Evolutionary conservation across 2,888 invertebrate species (phyloP).

Genomic region (Romanomermis culicivorax): DNA sequence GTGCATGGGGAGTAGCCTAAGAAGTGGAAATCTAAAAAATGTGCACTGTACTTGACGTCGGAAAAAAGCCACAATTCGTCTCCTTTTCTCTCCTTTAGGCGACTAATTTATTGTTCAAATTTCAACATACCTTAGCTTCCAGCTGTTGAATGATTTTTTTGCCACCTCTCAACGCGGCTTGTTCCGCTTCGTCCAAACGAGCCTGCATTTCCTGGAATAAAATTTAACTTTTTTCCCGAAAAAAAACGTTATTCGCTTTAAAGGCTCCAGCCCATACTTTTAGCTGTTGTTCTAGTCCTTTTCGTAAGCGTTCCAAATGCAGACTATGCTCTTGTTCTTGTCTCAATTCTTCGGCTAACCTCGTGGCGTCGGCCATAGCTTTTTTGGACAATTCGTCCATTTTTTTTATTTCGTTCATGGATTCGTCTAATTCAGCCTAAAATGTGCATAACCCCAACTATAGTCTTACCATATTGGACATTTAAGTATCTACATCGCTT

Average conservation of each 20-base stretch:
- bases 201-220: constrained; percentile 60
- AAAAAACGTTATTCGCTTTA: no score
- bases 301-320: constrained; percentile 91
- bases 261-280: no score
- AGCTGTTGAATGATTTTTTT: constrained; percentile 97
- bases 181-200: constrained; percentile 79
- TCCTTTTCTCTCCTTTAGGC: no score
- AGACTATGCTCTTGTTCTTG: constrained; percentile 95
- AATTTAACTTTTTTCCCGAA: no score
- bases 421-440: constrained; percentile 81
- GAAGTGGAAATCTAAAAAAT: no score
- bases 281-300: constrained; percentile 88
- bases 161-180: constrained; percentile 90
- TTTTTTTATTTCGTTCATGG: constrained; percentile 90
- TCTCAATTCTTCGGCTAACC: constrained; percentile 87
- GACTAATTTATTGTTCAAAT: no score
- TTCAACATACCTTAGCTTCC: constrained; percentile 44
- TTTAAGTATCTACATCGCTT: no score
- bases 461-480: no score
- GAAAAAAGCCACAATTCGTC: no score
- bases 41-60: no score
- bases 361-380: constrained; percentile 92
- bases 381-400: constrained; percentile 97
- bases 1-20: no score
- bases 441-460: no score